phyloP scores from a whole-genome alignment of 1,140 invertebrate genomes.

The Diachasma alloeum region DNA sequence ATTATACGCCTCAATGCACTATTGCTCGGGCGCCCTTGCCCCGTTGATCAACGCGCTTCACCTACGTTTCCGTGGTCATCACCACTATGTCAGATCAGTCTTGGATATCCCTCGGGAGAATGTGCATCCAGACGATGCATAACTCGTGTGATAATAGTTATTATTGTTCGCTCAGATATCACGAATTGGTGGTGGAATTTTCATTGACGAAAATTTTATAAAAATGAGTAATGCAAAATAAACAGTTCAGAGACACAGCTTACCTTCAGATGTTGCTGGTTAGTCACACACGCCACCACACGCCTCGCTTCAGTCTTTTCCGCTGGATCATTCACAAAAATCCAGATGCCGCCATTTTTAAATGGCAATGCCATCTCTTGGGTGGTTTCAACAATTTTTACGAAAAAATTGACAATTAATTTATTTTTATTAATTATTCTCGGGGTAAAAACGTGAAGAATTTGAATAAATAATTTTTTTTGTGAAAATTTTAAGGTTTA shows the following conservation, averaged over 20 bases:
- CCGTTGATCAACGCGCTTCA: conserved; percentile 43
- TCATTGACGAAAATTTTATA: neutral
- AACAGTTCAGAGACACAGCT: conserved; percentile 51
- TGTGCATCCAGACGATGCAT: conserved; percentile 42
- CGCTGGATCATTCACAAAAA: neutral
- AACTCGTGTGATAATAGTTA: conserved; percentile 27
- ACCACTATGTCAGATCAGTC: conserved; percentile 46
- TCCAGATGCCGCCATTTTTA: neutral
- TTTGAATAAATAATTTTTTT: too few relatives aligned
- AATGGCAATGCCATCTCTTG: too few relatives aligned
- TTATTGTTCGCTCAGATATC: too few relatives aligned
- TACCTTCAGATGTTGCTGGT: neutral
- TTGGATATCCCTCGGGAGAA: conserved; percentile 36
- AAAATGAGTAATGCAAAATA: conserved; percentile 39
- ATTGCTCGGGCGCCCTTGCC: conserved; percentile 43
- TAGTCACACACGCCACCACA: neutral
- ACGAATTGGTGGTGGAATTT: too few relatives aligned
- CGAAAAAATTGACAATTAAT: too few relatives aligned
- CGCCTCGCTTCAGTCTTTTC: neutral
- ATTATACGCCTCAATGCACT: conserved; percentile 39
- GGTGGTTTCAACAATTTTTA: too few relatives aligned
- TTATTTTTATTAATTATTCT: too few relatives aligned
- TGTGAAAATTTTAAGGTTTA: too few relatives aligned
- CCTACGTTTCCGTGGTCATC: conserved; percentile 54
- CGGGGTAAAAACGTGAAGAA: too few relatives aligned